Conservation (phyloP, 2,888 invertebrate genomes). For the Cyclophora punctaria region DNA sequence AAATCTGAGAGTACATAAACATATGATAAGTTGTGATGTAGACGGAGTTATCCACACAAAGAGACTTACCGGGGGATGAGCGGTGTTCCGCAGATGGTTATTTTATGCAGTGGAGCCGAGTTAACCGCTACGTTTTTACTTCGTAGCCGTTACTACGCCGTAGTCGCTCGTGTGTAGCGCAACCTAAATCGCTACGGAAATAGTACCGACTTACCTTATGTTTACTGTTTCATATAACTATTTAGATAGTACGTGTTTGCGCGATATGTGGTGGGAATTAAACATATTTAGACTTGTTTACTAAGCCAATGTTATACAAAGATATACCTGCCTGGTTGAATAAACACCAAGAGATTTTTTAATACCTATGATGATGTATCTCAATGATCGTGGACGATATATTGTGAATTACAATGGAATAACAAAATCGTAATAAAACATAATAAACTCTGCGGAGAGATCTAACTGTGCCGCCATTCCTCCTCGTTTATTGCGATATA, state of each 20-base stretch:
- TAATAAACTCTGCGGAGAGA: too few species aligned
- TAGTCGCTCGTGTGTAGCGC: constrained; percentile 15
- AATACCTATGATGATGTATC: too few species aligned
- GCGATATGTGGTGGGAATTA: too few species aligned
- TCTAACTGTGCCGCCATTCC: constrained; percentile 32
- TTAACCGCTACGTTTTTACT: constrained; percentile 49
- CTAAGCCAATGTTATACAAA: too few species aligned
- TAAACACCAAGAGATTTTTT: too few species aligned
- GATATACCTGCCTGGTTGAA: too few species aligned
- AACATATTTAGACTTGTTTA: too few species aligned
- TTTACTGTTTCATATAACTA: too few species aligned
- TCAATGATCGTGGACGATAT: too few species aligned
- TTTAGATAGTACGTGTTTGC: too few species aligned
- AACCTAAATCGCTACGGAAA: constrained; percentile 1
- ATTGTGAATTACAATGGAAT: too few species aligned
- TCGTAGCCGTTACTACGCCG: constrained; percentile 12
- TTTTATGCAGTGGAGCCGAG: constrained; percentile 68
- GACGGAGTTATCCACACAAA: constrained; percentile 68
- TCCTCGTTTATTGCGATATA: constrained; percentile 67
- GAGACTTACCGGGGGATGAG: constrained; percentile 67
- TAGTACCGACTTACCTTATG: constrained; percentile 2
- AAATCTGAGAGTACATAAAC: constrained; percentile 75
- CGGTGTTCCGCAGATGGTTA: constrained; percentile 69
- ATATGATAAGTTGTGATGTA: constrained; percentile 72
- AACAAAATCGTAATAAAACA: too few species aligned